phyloP scores from a whole-genome alignment of 2,888 invertebrate species.

The Phragmatobia fuliginosa region DNA sequence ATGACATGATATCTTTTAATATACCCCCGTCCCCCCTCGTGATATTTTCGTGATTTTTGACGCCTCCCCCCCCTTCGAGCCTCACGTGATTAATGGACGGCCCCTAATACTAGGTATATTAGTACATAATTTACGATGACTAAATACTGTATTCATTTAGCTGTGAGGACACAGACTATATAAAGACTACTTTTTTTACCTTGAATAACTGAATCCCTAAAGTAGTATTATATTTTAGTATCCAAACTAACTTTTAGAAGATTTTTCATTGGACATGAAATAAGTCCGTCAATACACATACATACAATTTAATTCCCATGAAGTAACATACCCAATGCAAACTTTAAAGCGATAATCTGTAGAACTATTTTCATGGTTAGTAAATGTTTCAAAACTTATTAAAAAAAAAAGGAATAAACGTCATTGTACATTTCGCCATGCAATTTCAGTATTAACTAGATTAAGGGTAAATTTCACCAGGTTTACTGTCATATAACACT shows the following conservation, averaged over 20 bases:
- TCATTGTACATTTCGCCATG: too few species aligned
- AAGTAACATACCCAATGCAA: background rate
- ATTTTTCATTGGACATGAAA: background rate
- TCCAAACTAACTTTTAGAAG: background rate
- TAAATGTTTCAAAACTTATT: background rate
- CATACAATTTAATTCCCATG: background rate
- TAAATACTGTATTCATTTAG: background rate
- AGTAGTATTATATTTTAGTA: background rate
- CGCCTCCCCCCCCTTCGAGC: too few species aligned
- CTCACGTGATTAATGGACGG: too few species aligned
- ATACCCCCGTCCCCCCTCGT: too few species aligned
- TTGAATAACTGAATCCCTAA: background rate
- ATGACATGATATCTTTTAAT: too few species aligned
- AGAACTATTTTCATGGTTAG: background rate
- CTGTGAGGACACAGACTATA: background rate
- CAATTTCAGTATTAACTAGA: background rate
- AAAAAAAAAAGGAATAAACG: background rate
- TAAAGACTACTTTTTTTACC: background rate
- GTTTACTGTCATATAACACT: too few species aligned
- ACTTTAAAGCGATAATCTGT: background rate
- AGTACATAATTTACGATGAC: background rate
- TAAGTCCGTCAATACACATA: background rate
- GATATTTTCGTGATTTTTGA: too few species aligned
- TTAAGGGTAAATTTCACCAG: background rate
- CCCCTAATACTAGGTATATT: too few species aligned